Conservation (phyloP, 2,113 vertebrate genomes). For the Haemorhous mexicanus region DNA sequence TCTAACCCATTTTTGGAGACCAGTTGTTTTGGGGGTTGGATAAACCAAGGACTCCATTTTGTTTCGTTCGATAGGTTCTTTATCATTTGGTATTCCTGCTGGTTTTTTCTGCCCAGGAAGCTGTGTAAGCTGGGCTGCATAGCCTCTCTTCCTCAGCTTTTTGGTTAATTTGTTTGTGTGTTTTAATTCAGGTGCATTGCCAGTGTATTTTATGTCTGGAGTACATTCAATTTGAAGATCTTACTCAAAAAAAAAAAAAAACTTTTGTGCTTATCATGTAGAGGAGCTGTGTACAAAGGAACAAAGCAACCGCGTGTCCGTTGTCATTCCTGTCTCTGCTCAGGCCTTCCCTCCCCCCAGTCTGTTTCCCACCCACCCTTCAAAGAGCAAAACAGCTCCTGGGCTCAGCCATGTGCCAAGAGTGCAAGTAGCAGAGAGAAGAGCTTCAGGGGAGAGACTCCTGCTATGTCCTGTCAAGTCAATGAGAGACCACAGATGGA, state of each 20-base stretch:
- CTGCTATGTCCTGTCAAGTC: slow-evolving; percentile 36
- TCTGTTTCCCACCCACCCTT: neutral
- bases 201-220: neutral
- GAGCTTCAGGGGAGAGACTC: slow-evolving; percentile 35
- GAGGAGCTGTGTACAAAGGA: neutral
- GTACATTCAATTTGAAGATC: neutral
- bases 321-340: neutral
- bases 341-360: neutral
- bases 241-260: rapidly evolving
- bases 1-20: neutral
- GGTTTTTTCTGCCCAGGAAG: neutral
- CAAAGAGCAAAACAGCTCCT: slow-evolving; percentile 14
- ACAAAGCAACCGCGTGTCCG: rapidly evolving
- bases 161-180: neutral
- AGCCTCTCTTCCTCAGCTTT: neutral
- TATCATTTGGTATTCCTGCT: neutral
- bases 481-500: slow-evolving; percentile 38
- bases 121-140: neutral
- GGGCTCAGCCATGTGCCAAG: neutral
- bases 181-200: neutral
- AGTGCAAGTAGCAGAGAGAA: slow-evolving; percentile 6
- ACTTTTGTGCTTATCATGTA: neutral
- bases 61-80: neutral
- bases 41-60: neutral
- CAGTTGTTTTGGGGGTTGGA: neutral